These are phyloP conservation scores for Champsocephalus gunnari DNA, from an alignment of 2,797 vertebrate genomes.

Conservation along the genomic window DNA sequence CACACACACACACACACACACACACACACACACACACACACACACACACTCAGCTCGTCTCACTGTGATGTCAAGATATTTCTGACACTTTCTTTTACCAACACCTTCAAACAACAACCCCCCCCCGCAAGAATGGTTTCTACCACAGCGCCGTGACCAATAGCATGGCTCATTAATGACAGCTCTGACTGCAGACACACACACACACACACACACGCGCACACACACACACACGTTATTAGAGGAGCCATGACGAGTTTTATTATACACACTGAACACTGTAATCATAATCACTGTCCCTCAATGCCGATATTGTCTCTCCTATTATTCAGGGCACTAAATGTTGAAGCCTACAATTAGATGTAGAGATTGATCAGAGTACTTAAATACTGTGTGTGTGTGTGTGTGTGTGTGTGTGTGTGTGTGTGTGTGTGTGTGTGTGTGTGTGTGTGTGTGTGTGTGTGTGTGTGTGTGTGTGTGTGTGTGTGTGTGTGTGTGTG, in stretches of 20 bases:
- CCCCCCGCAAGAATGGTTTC: slow-evolving; percentile 24
- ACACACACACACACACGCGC: slow-evolving; percentile 24
- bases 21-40: too few species aligned
- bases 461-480: too few species aligned
- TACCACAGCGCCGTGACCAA: slow-evolving; percentile 53
- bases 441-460: too few species aligned
- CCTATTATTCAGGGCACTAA: slow-evolving; percentile 16
- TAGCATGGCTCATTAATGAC: slow-evolving; percentile 70
- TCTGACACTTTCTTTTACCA: slow-evolving; percentile 22
- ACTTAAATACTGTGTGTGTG: not conserved
- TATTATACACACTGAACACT: slow-evolving; percentile 17
- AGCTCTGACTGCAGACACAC: slow-evolving; percentile 36
- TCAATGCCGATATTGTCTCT: slow-evolving; percentile 43
- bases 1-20: too few species aligned
- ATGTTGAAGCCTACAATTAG: not conserved
- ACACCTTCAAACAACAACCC: not conserved
- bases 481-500: too few species aligned
- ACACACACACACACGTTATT: slow-evolving; percentile 21
- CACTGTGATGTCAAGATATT: slow-evolving; percentile 14
- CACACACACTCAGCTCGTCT: not conserved
- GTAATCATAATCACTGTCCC: slow-evolving; percentile 36
- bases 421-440: too few species aligned
- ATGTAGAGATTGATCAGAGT: not conserved
- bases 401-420: too few species aligned
- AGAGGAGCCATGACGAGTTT: slow-evolving; percentile 37